These are phyloP conservation scores for Thinocorus orbignyianus DNA, from an alignment of 2,113 vertebrate species.

Conservation along the genomic window DNA sequence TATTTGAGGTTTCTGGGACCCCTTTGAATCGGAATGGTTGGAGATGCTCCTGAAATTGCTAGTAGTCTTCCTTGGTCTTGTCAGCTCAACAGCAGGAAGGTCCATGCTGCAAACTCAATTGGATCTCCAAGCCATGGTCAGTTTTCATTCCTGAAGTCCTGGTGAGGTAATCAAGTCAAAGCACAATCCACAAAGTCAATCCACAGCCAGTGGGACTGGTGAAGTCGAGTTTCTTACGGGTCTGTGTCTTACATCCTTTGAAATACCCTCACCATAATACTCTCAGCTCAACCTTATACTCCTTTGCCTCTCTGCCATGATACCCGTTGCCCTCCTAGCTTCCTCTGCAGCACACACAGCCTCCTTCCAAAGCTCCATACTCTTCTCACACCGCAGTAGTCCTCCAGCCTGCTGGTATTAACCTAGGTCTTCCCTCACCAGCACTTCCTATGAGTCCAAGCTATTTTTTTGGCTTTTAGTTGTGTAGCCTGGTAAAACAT, in stretches of 20 bases:
- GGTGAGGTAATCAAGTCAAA: background rate
- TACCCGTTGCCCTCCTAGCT: background rate
- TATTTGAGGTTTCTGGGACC: background rate
- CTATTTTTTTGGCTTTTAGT: background rate
- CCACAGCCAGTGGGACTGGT: background rate
- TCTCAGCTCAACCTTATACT: background rate
- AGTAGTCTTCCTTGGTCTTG: background rate
- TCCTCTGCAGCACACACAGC: rapidly evolving
- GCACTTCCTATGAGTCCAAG: background rate
- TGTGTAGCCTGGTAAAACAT: background rate
- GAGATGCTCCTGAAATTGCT: background rate
- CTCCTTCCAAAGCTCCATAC: background rate
- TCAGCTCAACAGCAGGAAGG: background rate
- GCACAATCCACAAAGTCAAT: too few species aligned
- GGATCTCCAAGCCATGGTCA: background rate
- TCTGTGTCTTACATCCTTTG: background rate
- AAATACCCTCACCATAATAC: background rate
- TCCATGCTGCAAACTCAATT: background rate
- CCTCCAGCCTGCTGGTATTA: background rate
- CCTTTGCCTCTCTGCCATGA: background rate
- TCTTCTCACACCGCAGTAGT: background rate
- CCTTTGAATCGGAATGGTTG: background rate
- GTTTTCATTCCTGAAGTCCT: background rate
- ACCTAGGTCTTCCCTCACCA: background rate
- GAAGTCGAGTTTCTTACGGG: background rate